These are phyloP conservation scores for Rhineura floridana DNA, from an alignment of 2,113 vertebrate species.

Conservation along the genomic window DNA sequence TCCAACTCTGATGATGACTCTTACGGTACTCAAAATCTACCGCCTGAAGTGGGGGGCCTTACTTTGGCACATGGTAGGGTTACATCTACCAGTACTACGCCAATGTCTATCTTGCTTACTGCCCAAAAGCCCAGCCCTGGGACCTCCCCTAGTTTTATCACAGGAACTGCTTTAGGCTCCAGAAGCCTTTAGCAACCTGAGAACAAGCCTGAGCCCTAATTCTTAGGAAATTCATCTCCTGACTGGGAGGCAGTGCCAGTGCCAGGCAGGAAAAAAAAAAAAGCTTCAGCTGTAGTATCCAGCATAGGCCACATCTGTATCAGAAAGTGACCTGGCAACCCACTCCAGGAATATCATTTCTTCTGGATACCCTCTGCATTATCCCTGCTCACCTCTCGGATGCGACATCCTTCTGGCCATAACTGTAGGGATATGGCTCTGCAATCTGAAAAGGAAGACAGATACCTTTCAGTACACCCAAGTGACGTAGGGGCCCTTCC, in stretches of 20 bases:
- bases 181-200: not conserved
- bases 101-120: not conserved
- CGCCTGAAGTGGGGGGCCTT: not conserved
- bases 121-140: not conserved
- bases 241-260: not conserved
- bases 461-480: not conserved
- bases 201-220: not conserved
- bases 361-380: not conserved
- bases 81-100: not conserved
- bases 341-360: not conserved
- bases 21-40: not conserved
- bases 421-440: constrained; percentile 16
- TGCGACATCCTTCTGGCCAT: not conserved
- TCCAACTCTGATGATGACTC: not conserved
- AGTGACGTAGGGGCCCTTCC: not conserved
- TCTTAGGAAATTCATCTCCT: not conserved
- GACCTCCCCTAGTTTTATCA: not conserved
- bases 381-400: not conserved
- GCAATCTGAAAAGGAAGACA: constrained; percentile 17
- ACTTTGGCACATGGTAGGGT: not conserved
- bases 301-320: not conserved
- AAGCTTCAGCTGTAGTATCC: not conserved
- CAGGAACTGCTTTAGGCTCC: not conserved
- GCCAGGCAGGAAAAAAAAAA: not conserved
- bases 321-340: not conserved